Conservation (phyloP, 2,113 vertebrate species). For the Alethe diademata region DNA sequence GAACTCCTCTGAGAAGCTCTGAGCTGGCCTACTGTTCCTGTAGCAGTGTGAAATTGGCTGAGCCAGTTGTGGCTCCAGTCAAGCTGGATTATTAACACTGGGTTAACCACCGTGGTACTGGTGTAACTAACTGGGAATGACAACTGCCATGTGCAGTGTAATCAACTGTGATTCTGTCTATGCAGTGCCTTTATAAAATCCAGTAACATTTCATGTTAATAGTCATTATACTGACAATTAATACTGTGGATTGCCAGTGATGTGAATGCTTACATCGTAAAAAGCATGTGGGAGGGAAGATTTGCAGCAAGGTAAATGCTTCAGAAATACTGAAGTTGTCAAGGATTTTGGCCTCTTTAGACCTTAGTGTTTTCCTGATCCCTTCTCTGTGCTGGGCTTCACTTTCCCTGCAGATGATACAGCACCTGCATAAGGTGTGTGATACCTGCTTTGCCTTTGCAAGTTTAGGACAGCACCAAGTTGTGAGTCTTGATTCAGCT, state of each 20-base stretch:
- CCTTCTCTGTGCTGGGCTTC: background rate
- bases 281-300: fast-evolving
- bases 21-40: background rate
- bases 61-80: background rate
- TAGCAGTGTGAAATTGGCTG: background rate
- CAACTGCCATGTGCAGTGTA: background rate
- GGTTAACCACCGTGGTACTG: background rate
- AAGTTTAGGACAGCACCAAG: background rate
- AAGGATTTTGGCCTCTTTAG: background rate
- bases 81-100: background rate
- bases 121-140: background rate
- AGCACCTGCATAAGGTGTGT: background rate
- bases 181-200: background rate
- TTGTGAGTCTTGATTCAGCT: background rate
- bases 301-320: background rate
- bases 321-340: background rate
- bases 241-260: background rate
- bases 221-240: background rate
- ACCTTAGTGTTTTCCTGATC: background rate
- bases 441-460: background rate
- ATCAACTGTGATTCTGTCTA: fast-evolving
- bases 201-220: background rate
- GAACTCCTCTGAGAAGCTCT: background rate
- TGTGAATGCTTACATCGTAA: background rate
- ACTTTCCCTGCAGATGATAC: background rate